Evolutionary conservation across 2,113 vertebrate genomes (phyloP).

Genomic region (Xyliphius kryptos): DNA sequence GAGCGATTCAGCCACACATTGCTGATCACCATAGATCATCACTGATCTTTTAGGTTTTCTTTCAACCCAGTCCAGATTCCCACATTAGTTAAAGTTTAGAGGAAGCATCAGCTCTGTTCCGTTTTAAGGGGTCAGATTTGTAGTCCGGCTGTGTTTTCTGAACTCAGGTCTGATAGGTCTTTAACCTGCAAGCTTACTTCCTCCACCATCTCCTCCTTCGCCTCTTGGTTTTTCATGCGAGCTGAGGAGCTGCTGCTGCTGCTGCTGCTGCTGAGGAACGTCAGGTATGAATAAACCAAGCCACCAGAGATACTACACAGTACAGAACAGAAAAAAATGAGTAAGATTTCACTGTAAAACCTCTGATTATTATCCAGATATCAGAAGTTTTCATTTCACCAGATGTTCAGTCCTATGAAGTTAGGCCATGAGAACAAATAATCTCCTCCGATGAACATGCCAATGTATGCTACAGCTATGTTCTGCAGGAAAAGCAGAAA

Average conservation of each 20-base stretch:
- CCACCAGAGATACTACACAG: slow-evolving; percentile 77
- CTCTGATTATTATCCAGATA: too few relatives aligned
- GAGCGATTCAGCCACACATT: too few relatives aligned
- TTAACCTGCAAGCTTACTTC: slow-evolving; percentile 9
- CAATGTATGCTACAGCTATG: slow-evolving; percentile 80
- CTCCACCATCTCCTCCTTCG: slow-evolving; percentile 26
- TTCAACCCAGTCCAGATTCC: too few relatives aligned
- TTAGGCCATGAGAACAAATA: slow-evolving; percentile 84
- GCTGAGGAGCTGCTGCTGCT: slow-evolving; percentile 38
- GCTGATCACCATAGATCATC: too few relatives aligned
- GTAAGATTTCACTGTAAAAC: background rate
- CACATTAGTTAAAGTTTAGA: too few relatives aligned
- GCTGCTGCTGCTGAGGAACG: slow-evolving; percentile 53
- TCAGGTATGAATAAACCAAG: slow-evolving; percentile 77
- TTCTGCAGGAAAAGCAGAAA: slow-evolving; percentile 66
- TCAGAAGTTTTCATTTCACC: slow-evolving; percentile 61
- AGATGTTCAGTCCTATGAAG: slow-evolving; percentile 87
- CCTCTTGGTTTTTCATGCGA: background rate
- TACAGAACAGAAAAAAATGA: slow-evolving; percentile 15
- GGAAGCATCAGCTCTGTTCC: too few relatives aligned
- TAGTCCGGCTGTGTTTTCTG: background rate
- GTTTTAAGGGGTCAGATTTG: too few relatives aligned
- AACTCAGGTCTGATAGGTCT: background rate
- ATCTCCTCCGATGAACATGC: slow-evolving; percentile 84
- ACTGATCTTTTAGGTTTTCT: too few relatives aligned